Conservation (phyloP, 2,113 vertebrate genomes). For the Alouatta palliata region DNA sequence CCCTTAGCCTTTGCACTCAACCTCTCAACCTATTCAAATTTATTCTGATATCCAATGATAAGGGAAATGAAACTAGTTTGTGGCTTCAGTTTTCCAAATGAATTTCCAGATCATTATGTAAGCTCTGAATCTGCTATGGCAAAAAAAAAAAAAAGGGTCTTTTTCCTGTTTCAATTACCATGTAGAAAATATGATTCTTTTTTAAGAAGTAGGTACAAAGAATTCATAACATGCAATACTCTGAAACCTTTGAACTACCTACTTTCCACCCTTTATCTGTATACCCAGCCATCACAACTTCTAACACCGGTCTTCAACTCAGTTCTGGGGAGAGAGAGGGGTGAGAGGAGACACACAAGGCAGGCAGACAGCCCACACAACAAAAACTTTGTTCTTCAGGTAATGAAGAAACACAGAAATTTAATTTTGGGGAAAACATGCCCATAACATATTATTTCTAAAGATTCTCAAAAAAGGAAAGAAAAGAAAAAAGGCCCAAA, state of each 20-base stretch:
- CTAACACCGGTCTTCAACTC: background rate
- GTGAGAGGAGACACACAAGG: background rate
- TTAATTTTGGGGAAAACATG: background rate
- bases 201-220: background rate
- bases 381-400: background rate
- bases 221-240: background rate
- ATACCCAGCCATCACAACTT: background rate
- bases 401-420: background rate
- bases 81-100: conserved; percentile 1
- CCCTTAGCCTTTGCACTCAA: background rate
- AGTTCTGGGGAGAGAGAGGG: background rate
- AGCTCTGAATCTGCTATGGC: background rate
- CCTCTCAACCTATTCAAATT: conserved; percentile 15
- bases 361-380: background rate
- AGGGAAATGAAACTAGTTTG: background rate
- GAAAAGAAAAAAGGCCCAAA: background rate
- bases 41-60: background rate
- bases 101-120: background rate
- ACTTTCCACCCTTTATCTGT: background rate
- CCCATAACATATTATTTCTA: background rate
- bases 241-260: background rate
- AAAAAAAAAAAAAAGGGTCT: background rate
- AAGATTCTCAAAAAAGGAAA: background rate
- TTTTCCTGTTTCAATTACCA: background rate
- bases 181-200: background rate